Percentiles rank a stretch among this genome's conserved stretches.
Conservation (phyloP, 2,113 vertebrate genomes). For the Phocoena phocoena region DNA sequence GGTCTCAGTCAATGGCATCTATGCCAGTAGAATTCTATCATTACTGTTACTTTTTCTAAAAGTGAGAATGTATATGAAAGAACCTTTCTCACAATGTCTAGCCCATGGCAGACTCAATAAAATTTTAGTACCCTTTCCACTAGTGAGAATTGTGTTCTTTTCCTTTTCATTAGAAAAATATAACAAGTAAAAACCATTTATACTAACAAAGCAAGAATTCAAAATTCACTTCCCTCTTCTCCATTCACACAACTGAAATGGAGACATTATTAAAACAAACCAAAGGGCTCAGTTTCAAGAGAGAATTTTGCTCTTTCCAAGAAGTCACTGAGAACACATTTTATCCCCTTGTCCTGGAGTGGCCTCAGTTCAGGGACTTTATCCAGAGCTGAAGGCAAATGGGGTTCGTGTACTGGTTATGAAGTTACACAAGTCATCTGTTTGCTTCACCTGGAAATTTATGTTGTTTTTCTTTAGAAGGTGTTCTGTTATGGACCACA, state of each 20-base stretch:
- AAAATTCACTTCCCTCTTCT: not conserved
- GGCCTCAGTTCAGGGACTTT: not conserved
- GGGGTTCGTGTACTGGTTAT: not conserved
- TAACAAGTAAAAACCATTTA: not conserved
- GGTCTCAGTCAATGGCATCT: not conserved
- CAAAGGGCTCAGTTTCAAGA: not conserved
- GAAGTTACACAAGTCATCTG: constrained; percentile 51
- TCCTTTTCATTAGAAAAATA: constrained; percentile 33
- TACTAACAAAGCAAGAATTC: not conserved
- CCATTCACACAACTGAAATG: constrained; percentile 17
- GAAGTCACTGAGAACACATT: constrained; percentile 13
- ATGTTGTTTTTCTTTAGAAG: constrained; percentile 72
- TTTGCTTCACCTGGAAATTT: constrained; percentile 65
- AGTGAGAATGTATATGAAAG: not conserved
- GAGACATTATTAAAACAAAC: constrained; percentile 38
- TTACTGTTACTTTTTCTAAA: not conserved
- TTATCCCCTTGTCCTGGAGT: not conserved
- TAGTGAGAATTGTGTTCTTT: not conserved
- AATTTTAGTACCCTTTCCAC: not conserved
- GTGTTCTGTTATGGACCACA: constrained; percentile 65
- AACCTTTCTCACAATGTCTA: not conserved
- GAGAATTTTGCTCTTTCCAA: constrained; percentile 29
- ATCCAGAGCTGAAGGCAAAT: constrained; percentile 26
- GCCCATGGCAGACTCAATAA: not conserved
- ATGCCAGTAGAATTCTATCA: not conserved